Base-by-base conservation (phyloP, 1,140 invertebrate species). In the Centruroides sculpturatus region DNA sequence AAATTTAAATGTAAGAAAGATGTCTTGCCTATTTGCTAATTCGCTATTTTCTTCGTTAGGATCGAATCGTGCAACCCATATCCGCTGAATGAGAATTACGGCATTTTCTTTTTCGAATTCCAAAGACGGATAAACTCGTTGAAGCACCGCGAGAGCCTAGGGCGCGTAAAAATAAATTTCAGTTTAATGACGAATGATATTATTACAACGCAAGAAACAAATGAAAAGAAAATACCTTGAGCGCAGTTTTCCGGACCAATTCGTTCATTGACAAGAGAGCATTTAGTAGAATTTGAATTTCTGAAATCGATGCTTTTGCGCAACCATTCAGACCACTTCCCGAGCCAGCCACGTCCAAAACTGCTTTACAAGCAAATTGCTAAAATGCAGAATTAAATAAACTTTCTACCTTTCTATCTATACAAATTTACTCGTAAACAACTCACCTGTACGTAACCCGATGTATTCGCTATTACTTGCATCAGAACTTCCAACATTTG, bases 401-500 rank as follows among this genome's bases (percentile, higher is more conserved):
- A 34, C 10, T 51, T 49, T 49, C n/a, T n/a, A 49, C 3, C 3
- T 23, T 23, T 23, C 23, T 23, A 23, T 23, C 23, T 23, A 23
- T 23, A 23, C 23, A 23, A 23, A 23, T 23, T 23, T 23, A 23
- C 2, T 23, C 2, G 2, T 23, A 41, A 41, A 41, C 3, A 41
- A 5, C 41, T 41, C 57, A 64, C 62, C 62, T 64, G 62, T 41
- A 57, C 47, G 51, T 59, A 47, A 0, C 59, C 57, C 49, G 48
- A 75, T n/a, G 59, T 64, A 75, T 79, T 70, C 80, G 84, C 82
- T 66, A 93, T 88, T 5, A 94, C 76, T 62, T 89, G 79, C 48
- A 94, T 81, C 9, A 94, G 76, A 13, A 92, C 72, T 53, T 83
- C 75, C 66, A 93, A 83, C 78, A 96, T 86, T 61, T 89, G 82